Percentiles rank a stretch among this genome's conserved stretches.
These are phyloP conservation scores for Ochropleura leucogaster DNA, from an alignment of 2,888 invertebrate species.

Conservation along the genomic window DNA sequence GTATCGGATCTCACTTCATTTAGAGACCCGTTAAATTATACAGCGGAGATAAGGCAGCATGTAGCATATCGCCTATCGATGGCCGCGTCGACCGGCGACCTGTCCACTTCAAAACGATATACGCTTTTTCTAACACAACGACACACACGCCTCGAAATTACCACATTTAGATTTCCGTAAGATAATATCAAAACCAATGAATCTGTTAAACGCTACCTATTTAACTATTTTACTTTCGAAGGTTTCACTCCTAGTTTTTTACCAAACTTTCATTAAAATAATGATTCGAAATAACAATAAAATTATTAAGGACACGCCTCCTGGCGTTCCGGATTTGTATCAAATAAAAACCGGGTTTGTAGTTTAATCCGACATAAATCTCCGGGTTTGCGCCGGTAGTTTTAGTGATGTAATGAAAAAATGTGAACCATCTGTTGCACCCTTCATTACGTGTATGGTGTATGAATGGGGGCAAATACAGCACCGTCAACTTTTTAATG, in stretches of 20 bases:
- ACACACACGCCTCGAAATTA: conserved; percentile 82
- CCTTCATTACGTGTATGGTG: conserved; percentile 86
- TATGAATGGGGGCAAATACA: conserved; percentile 84
- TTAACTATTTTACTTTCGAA: conserved; percentile 53
- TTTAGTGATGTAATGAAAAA: conserved; percentile 87
- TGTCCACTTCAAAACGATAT: conserved; percentile 77
- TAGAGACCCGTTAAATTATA: conserved; percentile 89
- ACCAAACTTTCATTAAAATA: conserved; percentile 68
- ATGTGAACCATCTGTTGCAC: conserved; percentile 89
- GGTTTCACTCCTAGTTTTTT: conserved; percentile 48
- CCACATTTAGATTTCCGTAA: conserved; percentile 83
- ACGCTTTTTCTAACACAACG: conserved; percentile 77
- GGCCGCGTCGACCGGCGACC: conserved; percentile 73
- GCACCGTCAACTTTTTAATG: conserved; percentile 88
- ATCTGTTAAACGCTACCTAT: conserved; percentile 73
- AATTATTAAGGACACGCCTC: conserved; percentile 84
- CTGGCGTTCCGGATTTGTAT: conserved; percentile 85
- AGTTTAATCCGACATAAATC: conserved; percentile 89
- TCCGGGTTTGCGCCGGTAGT: conserved; percentile 82
- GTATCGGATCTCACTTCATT: conserved; percentile 88
- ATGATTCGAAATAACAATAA: conserved; percentile 79
- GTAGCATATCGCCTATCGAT: conserved; percentile 81
- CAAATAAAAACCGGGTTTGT: conserved; percentile 84
- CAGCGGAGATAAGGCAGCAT: conserved; percentile 84
- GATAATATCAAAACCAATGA: conserved; percentile 78